A percentile compares a stretch with the other conserved stretches of the same genome.
phyloP scores from a whole-genome alignment of 2,888 invertebrate genomes.

The Oeneis ivallda region DNA sequence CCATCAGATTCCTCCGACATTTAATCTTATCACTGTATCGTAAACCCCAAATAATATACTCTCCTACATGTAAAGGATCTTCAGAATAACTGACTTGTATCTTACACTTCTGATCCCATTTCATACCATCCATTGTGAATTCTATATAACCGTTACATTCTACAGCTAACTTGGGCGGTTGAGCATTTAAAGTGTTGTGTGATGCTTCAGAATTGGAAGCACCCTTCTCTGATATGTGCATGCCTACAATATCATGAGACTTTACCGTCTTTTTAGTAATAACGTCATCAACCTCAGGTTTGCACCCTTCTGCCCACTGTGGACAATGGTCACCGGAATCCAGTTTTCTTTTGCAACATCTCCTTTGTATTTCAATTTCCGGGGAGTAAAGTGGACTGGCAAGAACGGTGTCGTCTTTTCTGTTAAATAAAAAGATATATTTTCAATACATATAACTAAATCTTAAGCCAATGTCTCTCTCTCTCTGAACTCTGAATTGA shows the following conservation, averaged over 20 bases:
- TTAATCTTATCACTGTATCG: conserved; percentile 83
- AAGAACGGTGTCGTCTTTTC: conserved; percentile 55
- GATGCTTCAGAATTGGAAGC: conserved; percentile 61
- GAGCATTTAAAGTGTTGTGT: conserved; percentile 66
- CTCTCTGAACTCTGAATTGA: no score
- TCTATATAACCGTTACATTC: conserved; percentile 75
- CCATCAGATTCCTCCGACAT: conserved; percentile 81
- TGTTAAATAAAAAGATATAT: conserved; percentile 44
- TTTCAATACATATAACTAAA: no score
- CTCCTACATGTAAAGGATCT: conserved; percentile 74
- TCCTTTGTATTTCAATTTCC: conserved; percentile 50
- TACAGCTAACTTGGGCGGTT: conserved; percentile 68
- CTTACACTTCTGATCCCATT: conserved; percentile 84
- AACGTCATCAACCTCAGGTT: conserved; percentile 50
- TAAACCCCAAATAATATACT: conserved; percentile 83
- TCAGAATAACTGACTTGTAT: conserved; percentile 83
- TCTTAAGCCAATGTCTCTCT: no score
- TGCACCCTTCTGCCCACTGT: conserved; percentile 71
- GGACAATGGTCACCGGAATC: conserved; percentile 63
- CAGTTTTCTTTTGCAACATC: conserved; percentile 55
- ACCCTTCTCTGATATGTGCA: conserved; percentile 40
- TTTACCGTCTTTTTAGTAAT: conserved; percentile 49
- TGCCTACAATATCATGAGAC: conserved; percentile 17
- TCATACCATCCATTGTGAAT: conserved; percentile 72
- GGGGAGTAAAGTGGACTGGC: conserved; percentile 62